Conservation (phyloP, 2,888 invertebrate genomes). For the Pollenia angustigena region DNA sequence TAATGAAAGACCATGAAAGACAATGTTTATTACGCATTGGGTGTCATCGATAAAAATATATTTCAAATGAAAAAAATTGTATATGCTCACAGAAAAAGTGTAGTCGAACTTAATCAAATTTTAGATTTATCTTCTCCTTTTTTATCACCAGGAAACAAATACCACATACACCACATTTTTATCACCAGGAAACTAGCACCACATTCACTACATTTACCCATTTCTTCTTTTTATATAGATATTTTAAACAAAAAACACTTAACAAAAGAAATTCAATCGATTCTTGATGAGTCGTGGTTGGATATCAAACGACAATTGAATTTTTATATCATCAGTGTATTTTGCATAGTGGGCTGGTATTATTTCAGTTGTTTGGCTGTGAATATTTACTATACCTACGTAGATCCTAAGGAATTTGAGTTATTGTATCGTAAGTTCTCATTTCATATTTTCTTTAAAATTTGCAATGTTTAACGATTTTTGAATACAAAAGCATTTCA, state of each 20-base stretch:
- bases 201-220: no score
- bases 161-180: no score
- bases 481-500: constrained; percentile 56
- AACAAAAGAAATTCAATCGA: constrained; percentile 38
- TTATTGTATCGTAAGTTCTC: constrained; percentile 57
- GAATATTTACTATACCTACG: constrained; percentile 48
- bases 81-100: no score
- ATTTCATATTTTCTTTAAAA: background rate
- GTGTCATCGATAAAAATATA: no score
- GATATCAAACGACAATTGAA: constrained; percentile 56
- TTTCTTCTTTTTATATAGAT: background rate
- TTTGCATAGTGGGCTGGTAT: constrained; percentile 36
- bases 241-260: constrained; percentile 54
- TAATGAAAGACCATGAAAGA: no score
- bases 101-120: no score
- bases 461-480: background rate
- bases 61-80: no score
- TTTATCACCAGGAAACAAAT: no score
- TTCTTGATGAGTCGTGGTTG: constrained; percentile 60
- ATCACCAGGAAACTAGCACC: no score
- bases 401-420: constrained; percentile 42
- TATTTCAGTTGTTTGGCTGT: constrained; percentile 36
- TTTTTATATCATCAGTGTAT: constrained; percentile 17
- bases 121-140: no score
- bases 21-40: no score